Conservation (phyloP, 2,113 vertebrate genomes). For the Grammomys dolichurus region DNA sequence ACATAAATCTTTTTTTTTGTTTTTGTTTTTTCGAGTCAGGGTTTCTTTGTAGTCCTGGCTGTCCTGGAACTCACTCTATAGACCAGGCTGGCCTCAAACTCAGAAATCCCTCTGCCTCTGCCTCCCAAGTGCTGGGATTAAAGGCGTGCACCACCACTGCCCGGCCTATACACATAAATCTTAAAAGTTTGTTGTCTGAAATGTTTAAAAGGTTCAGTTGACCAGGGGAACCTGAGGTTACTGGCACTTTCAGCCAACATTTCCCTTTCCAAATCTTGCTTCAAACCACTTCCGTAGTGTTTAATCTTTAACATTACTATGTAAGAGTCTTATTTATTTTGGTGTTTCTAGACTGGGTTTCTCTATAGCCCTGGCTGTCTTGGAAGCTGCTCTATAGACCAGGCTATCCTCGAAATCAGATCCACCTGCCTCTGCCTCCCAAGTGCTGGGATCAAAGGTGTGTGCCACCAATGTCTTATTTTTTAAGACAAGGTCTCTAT, state of each 20-base stretch:
- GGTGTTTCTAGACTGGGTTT: not conserved
- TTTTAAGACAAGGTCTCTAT: not conserved
- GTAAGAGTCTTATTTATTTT: not conserved
- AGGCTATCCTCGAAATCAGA: not conserved
- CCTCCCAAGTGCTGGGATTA: no score
- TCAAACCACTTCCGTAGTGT: not conserved
- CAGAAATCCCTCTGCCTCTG: no score
- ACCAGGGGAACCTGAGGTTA: not conserved
- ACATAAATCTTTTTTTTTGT: not conserved
- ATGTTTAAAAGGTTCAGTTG: not conserved
- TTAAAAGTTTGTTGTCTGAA: not conserved
- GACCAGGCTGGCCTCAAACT: no score
- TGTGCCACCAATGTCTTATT: not conserved
- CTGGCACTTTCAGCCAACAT: not conserved
- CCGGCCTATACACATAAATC: not conserved
- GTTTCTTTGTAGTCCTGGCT: no score
- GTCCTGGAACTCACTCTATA: no score
- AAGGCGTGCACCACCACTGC: no score
- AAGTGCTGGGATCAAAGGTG: not conserved
- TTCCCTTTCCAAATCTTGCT: not conserved
- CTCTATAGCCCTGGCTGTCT: not conserved
- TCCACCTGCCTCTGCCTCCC: no score
- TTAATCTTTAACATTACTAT: not conserved
- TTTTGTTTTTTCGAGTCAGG: no score
- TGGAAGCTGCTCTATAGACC: not conserved